These are phyloP conservation scores for Polyommatus icarus DNA, from an alignment of 2,888 invertebrate genomes.

Conservation along the genomic window DNA sequence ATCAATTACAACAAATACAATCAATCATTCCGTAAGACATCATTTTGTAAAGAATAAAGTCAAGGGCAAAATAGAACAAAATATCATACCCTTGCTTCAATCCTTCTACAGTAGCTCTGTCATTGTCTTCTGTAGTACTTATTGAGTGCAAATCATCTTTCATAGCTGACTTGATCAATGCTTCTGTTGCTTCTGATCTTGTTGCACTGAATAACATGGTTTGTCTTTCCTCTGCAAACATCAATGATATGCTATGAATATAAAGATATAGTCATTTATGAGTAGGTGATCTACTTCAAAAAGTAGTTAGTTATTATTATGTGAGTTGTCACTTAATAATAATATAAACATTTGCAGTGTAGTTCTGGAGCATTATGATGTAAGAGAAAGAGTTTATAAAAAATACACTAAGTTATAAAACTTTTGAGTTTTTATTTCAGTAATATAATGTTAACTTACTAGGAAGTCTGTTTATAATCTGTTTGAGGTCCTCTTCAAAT, in stretches of 20 bases:
- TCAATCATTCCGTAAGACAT: no score
- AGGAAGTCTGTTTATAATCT: slow-evolving; percentile 93
- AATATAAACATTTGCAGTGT: no score
- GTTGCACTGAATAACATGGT: slow-evolving; percentile 99
- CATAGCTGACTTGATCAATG: slow-evolving; percentile 91
- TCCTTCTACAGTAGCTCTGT: slow-evolving; percentile 89
- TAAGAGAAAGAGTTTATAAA: no score
- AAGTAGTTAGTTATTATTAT: neutral
- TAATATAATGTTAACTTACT: slow-evolving; percentile 82
- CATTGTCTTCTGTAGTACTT: slow-evolving; percentile 93
- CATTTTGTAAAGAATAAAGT: neutral
- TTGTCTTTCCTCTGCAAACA: slow-evolving; percentile 88
- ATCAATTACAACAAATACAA: no score
- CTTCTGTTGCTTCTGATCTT: slow-evolving; percentile 93
- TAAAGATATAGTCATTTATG: neutral
- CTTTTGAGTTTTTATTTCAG: neutral
- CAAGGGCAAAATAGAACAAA: neutral
- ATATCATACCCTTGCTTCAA: slow-evolving; percentile 84
- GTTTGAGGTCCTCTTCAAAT: slow-evolving; percentile 97
- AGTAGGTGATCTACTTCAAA: neutral
- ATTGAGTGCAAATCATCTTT: slow-evolving; percentile 94
- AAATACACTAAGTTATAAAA: no score
- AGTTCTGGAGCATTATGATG: no score
- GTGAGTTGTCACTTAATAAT: neutral
- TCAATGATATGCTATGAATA: no score